A percentile compares a stretch with the other conserved stretches of the same genome.
These are phyloP conservation scores for Cephalopterus ornatus DNA, from an alignment of 2,113 vertebrate species.

Conservation along the genomic window DNA sequence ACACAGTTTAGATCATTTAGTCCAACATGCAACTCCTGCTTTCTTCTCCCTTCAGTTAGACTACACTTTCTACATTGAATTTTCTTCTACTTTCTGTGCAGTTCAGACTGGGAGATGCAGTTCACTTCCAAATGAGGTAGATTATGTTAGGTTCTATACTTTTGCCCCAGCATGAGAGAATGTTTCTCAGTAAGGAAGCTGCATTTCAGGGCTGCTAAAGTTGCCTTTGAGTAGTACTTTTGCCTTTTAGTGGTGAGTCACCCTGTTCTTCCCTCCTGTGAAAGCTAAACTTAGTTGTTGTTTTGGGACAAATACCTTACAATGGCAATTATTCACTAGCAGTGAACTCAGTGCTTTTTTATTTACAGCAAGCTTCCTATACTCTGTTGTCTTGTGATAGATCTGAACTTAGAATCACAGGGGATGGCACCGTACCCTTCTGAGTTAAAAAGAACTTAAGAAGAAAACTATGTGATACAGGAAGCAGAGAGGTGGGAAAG, in stretches of 20 bases:
- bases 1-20: neutral
- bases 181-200: neutral
- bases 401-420: conserved; percentile 10
- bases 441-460: neutral
- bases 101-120: neutral
- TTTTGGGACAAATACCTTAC: conserved; percentile 40
- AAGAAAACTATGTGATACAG: neutral
- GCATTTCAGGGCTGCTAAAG: neutral
- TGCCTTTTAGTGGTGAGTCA: neutral
- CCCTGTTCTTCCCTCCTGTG: neutral
- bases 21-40: neutral
- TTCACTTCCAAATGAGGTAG: neutral
- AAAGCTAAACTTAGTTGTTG: conserved; percentile 22
- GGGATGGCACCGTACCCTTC: neutral
- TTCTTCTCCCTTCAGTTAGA: neutral
- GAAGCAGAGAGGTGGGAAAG: neutral
- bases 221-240: conserved; percentile 17
- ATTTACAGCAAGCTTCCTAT: conserved; percentile 25
- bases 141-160: neutral
- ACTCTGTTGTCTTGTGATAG: neutral
- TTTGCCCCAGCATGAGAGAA: neutral
- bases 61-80: neutral
- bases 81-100: neutral
- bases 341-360: conserved; percentile 6
- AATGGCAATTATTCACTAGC: conserved; percentile 11